Evolutionary conservation across 2,797 vertebrate genomes (phyloP), one percentile per base, ranked within the genome.

Genomic region (Trichosurus vulpecula): DNA sequence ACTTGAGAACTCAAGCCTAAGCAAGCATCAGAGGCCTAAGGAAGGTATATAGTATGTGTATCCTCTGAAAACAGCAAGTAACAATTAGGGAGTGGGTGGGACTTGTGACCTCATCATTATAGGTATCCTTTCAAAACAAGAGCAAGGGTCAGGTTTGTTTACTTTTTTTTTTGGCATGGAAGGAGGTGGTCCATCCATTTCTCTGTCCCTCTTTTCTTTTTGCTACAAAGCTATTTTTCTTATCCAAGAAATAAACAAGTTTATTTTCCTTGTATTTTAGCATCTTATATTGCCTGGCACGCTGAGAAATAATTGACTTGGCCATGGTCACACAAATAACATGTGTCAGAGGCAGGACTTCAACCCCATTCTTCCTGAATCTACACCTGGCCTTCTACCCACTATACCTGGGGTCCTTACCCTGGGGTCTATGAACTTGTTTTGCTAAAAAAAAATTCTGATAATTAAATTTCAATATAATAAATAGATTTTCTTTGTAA

Each of bases 1-100:
- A 93, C n/a, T 92, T 96, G 94, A 30, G 93, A 97, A 87, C 51
- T 14, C 4, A 30, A 47, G 41, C 41, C 74, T 81, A 22, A 47
- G 66, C 19, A 81, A 87, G 22, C 22, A 87, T 87, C 41, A 87
- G 41, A 87, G 13, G 10, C 74, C 41, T 51, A 51, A 25, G 41
- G 25, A 87, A 87, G 25, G 41, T 6, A 51, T 25, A 27, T 1
- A 27, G 41, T 87, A 25, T 1, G 19, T 47, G 41, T 41, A 22
- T 81, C 41, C 41, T 81, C 41, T 47, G 22, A 81, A 81, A 81
- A 81, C 5, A 47, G 41, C 19, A 81, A 81, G 41, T 47, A 47
- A 47, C 41, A 51, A 87, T 47, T 51, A 47, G 41, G 13, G 9
- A 87, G 41, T 47, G 25, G 25, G 41, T 87, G 41, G 3, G 10